Evolutionary conservation across 2,797 vertebrate genomes (phyloP), one percentile per base, ranked within the genome.

Genomic region (Betta splendens): DNA sequence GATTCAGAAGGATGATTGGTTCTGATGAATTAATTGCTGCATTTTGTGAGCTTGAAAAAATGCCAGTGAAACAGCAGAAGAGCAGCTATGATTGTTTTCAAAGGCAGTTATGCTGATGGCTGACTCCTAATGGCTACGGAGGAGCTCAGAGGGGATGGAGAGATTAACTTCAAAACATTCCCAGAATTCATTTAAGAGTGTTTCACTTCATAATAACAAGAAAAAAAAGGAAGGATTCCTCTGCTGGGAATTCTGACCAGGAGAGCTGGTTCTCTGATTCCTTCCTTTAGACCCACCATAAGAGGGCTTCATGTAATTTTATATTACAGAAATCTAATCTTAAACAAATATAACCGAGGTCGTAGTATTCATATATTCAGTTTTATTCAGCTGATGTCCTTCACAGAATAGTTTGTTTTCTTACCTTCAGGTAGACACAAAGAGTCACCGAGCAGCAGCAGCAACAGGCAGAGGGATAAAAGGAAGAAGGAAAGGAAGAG

Each of bases 361-460:
- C 10, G 20, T 13, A 5, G 13, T 16, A 17, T 42, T 56, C 22
- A 63, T 23, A 37, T 1, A 11, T 38, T 8, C 36, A 33, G 23
- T 11, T 15, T n/a, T n/a, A n/a, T n/a, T n/a, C n/a, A n/a, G n/a
- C n/a, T n/a, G 5, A 37, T 16, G 37, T 21, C 5, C 17, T 7
- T 35, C n/a, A 18, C 5, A 26, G 22, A 37, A 9, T n/a, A n/a
- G n/a, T n/a, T n/a, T n/a, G n/a, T n/a, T n/a, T 33, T 85, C 89
- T 89, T 89, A 90, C 90, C 90, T 89, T 82, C 54, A 73, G 23
- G 68, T 5, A 54, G 77, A 71, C 5, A 58, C 21, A 57, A 5
- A 11, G 61, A 52, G 59, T 55, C 33, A 45, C 12, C 64, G 52
- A 48, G 32, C 42, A 35, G 52, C 38, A 54, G 43, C 54, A 2